Conservation (phyloP, 1,140 invertebrate species). For the Brachionus manjavacas region DNA sequence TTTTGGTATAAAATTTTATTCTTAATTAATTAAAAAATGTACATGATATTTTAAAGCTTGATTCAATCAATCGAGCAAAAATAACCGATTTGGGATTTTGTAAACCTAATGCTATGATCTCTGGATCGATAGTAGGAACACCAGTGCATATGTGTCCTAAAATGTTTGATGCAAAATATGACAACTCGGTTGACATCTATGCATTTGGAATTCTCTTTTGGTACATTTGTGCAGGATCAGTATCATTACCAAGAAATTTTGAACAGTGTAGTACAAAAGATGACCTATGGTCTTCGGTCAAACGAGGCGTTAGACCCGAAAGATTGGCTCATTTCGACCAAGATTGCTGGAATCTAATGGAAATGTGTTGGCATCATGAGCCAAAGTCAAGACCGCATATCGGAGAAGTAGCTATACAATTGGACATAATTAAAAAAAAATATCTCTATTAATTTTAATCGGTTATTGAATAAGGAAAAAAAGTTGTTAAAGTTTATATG, state of each 20-base stretch:
- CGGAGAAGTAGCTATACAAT: conserved; percentile 56
- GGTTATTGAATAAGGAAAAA: not conserved
- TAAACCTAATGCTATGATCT: conserved; percentile 84
- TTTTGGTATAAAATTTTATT: conserved; percentile 62
- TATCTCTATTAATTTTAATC: not conserved
- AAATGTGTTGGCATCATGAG: conserved; percentile 76
- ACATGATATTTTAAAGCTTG: conserved; percentile 60
- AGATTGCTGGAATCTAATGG: conserved; percentile 78
- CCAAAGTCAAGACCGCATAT: conserved; percentile 69
- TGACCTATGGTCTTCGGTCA: conserved; percentile 76
- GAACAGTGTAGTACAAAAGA: conserved; percentile 82
- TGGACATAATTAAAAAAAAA: not conserved
- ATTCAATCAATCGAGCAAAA: conserved; percentile 70
- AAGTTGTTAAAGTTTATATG: not conserved
- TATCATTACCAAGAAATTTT: conserved; percentile 71
- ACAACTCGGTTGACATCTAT: conserved; percentile 80
- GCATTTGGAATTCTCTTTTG: conserved; percentile 86
- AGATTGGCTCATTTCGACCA: conserved; percentile 64
- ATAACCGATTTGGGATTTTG: conserved; percentile 84
- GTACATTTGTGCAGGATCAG: conserved; percentile 75
- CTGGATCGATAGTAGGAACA: conserved; percentile 67
- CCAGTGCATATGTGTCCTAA: conserved; percentile 89
- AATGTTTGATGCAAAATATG: conserved; percentile 71
- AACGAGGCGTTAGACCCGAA: conserved; percentile 69
- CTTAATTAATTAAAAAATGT: not conserved